Percentiles rank a stretch among this genome's conserved stretches.
phyloP scores from a whole-genome alignment of 2,888 invertebrate genomes.

The Megamerina dolium region DNA sequence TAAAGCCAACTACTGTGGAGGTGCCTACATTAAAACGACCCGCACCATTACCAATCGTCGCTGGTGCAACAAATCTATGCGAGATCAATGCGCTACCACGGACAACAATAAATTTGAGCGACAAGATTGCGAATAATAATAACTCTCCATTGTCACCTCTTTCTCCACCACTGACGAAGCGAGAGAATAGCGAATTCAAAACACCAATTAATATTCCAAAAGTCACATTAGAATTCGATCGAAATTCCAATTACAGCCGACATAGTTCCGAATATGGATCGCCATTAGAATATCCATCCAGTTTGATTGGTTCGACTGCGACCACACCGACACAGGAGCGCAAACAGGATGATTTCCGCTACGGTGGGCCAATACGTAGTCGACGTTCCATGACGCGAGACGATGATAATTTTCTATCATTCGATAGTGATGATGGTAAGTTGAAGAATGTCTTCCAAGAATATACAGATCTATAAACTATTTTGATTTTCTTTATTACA shows the following conservation, averaged over 20 bases:
- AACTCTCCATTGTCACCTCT: no score
- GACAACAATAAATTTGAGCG: conserved; percentile 1
- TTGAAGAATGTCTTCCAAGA: background rate
- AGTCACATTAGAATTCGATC: conserved; percentile 14
- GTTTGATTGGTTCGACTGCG: conserved; percentile 27
- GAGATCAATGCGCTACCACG: background rate
- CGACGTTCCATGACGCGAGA: conserved; percentile 40
- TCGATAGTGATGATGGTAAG: conserved; percentile 47
- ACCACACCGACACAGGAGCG: conserved; percentile 28
- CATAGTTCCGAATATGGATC: conserved; percentile 40
- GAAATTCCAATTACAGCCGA: conserved; percentile 28
- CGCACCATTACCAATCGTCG: conserved; percentile 11
- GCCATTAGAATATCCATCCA: conserved; percentile 37
- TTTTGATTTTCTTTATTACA: conserved; percentile 16
- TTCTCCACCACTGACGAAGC: no score
- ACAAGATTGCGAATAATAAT: conserved; percentile 2
- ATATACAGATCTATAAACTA: background rate
- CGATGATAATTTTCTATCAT: conserved; percentile 44
- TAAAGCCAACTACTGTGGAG: background rate
- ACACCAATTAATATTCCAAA: conserved; percentile 10
- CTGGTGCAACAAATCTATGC: conserved; percentile 16
- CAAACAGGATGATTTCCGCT: conserved; percentile 13
- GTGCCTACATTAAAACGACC: conserved; percentile 12
- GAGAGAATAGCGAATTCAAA: background rate
- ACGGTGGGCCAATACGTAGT: conserved; percentile 19